These are phyloP conservation scores for Ascidia mentula DNA, from an alignment of 23 tunicate genomes.

Conservation along the genomic window DNA sequence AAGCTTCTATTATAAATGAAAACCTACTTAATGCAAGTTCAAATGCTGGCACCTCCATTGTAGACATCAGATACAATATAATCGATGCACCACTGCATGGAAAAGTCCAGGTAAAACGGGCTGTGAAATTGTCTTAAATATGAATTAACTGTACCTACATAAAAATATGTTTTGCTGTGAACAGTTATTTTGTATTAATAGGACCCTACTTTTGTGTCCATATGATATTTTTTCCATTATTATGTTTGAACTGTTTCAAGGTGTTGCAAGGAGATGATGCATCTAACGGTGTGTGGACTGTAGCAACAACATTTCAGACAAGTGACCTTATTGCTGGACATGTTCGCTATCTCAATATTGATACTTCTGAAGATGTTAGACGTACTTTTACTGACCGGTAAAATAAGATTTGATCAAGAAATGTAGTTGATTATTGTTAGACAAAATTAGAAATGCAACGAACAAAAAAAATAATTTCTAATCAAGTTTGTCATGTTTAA, in stretches of 20 bases:
- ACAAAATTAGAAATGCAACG: no score
- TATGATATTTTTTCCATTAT: no score
- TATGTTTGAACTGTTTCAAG: not conserved
- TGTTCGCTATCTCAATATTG: conserved; percentile 39
- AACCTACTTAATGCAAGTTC: conserved; percentile 15
- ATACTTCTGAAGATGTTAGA: not conserved
- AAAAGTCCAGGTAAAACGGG: conserved; percentile 38
- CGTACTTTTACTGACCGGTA: not conserved
- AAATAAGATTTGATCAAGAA: no score
- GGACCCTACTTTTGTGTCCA: no score
- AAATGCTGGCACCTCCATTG: conserved; percentile 34
- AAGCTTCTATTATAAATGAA: conserved; percentile 15
- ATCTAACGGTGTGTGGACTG: conserved; percentile 20
- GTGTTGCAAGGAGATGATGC: conserved; percentile 13
- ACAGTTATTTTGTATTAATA: no score
- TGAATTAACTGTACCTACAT: not conserved
- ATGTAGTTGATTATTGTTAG: no score
- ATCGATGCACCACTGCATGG: conserved; percentile 21
- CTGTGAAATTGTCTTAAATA: not conserved
- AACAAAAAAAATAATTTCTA: no score
- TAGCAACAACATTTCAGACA: conserved; percentile 12
- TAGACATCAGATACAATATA: conserved; percentile 31
- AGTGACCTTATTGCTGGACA: not conserved
- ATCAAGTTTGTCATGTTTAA: not conserved
- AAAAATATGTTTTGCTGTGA: not conserved